These are phyloP conservation scores for Molossus molossus DNA, from an alignment of 2,797 vertebrate species.

Conservation along the genomic window DNA sequence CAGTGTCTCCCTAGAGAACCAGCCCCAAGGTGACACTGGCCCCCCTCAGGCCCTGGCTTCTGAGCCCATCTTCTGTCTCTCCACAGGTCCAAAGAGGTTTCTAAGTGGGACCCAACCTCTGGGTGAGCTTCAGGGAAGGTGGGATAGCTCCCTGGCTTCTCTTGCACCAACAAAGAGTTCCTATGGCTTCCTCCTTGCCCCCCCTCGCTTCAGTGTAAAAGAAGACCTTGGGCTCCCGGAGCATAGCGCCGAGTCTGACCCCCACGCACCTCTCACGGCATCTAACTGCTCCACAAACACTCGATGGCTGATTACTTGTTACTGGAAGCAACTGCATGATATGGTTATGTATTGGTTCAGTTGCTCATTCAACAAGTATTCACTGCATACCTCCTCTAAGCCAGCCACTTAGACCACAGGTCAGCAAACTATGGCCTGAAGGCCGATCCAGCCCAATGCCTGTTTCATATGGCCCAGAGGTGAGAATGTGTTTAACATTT, in stretches of 20 bases:
- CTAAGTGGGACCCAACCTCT: not conserved
- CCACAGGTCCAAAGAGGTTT: not conserved
- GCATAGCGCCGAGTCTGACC: not conserved
- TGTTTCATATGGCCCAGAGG: not conserved
- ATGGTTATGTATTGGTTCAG: not conserved
- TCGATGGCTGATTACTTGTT: not conserved
- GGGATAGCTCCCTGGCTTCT: not conserved
- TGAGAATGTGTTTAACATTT: not conserved
- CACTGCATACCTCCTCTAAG: not conserved
- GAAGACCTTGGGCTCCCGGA: not conserved
- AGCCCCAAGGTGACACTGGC: not conserved
- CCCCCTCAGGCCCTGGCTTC: not conserved
- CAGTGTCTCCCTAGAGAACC: not conserved
- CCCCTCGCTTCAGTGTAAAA: not conserved
- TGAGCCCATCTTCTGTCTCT: not conserved
- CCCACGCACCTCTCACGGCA: not conserved
- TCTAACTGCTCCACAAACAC: not conserved
- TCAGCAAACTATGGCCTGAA: not conserved
- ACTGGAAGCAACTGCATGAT: too few species aligned
- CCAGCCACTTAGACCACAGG: not conserved
- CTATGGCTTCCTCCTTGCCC: not conserved
- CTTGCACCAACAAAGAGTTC: not conserved
- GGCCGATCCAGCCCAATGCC: not conserved
- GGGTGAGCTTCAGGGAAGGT: not conserved
- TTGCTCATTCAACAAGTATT: not conserved